Conservation (phyloP, 2,888 invertebrate species). For the Apamea anceps region DNA sequence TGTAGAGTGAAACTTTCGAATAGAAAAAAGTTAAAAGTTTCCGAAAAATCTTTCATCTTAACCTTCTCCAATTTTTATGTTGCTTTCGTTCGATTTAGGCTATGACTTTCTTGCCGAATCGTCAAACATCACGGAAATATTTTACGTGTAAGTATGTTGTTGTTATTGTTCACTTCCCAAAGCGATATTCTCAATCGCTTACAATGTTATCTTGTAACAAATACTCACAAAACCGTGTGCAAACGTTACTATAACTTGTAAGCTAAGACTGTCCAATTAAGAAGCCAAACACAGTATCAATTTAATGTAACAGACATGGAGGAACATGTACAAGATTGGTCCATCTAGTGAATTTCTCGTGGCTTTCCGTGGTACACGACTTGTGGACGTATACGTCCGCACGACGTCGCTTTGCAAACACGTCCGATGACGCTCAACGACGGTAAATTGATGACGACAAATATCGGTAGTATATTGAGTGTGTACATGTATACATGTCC, state of each 20-base stretch:
- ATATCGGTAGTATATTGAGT: constrained; percentile 71
- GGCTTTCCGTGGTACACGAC: constrained; percentile 79
- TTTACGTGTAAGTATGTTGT: background rate
- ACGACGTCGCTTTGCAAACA: constrained; percentile 73
- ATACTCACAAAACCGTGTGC: constrained; percentile 26
- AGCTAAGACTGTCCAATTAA: constrained; percentile 79
- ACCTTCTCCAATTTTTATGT: background rate
- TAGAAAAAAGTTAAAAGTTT: background rate
- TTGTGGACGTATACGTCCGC: constrained; percentile 65
- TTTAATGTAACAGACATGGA: constrained; percentile 84
- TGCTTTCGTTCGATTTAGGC: too few relatives aligned
- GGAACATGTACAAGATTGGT: constrained; percentile 73
- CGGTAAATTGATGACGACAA: constrained; percentile 80
- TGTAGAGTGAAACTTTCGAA: background rate
- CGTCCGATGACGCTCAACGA: constrained; percentile 76
- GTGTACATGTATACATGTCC: constrained; percentile 31
- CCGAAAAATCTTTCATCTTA: background rate
- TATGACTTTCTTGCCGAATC: too few relatives aligned
- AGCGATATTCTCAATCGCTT: constrained; percentile 22
- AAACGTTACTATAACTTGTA: constrained; percentile 60
- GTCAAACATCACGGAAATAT: background rate
- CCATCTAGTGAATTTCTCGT: constrained; percentile 83
- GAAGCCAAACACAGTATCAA: constrained; percentile 82
- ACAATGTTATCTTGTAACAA: constrained; percentile 13
- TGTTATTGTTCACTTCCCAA: background rate